Evolutionary conservation across 2,888 invertebrate species (phyloP).

Genomic region (Lasius platythorax): DNA sequence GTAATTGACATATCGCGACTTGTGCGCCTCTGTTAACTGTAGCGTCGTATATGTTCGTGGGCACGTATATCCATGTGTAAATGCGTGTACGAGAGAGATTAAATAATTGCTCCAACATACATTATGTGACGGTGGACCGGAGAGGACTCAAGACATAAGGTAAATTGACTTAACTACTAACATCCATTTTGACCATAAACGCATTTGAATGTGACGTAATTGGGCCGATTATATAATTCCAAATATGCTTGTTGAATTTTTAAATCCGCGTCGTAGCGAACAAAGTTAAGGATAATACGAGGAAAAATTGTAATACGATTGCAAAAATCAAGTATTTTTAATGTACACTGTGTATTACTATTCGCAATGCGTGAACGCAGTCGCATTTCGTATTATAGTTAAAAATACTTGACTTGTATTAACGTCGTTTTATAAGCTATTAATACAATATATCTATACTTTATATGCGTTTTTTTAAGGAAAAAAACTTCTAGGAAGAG

Average conservation of each 20-base stretch:
- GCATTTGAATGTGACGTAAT: constrained; percentile 44
- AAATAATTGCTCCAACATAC: constrained; percentile 65
- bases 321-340: not conserved
- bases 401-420: not conserved
- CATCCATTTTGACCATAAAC: constrained; percentile 51
- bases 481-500: not conserved
- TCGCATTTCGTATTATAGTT: not conserved
- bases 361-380: not conserved
- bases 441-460: not conserved
- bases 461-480: not conserved
- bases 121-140: constrained; percentile 46
- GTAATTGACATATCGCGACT: constrained; percentile 32
- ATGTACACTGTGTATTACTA: not conserved
- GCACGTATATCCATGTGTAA: not conserved
- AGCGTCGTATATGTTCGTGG: not conserved
- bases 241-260: constrained; percentile 9
- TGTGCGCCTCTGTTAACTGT: constrained; percentile 36
- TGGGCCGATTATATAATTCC: not conserved
- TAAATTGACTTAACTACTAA: constrained; percentile 60
- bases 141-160: constrained; percentile 50
- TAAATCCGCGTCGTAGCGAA: not conserved
- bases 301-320: not conserved
- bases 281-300: not conserved
- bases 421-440: not conserved
- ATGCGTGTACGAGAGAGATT: constrained; percentile 46